Evolutionary conservation across 1,140 invertebrate species (phyloP), one percentile per base, ranked within the genome.

Genomic region (Zaprionus ghesquierei): DNA sequence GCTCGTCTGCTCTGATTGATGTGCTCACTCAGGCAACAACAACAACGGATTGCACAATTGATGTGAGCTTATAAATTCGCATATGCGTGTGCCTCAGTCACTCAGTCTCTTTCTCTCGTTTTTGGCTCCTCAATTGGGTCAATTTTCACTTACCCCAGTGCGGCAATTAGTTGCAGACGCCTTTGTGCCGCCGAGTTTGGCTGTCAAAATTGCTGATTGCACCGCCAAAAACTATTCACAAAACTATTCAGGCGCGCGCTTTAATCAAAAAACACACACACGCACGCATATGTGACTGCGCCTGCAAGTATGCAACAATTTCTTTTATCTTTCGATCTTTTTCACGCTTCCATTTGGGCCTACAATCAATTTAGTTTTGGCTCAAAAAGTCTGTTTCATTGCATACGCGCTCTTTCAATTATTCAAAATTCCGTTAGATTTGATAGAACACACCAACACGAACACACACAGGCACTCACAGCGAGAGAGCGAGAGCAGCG

Each of bases 351-450:
- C 25, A 35, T 79, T 70, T 58, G 53, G 46, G 50, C 5, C 22
- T 49, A 3, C 15, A 18, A 58, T 29, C 27, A 75, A 64, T 75
- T 68, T 46, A 55, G 56, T 75, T 75, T 61, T 31, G 5, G 9
- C 15, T 49, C 23, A n/a, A 50, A 63, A 63, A 46, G 44, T 53
- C 58, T 18, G 18, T 44, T 15, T 2, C 6, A 44, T 79, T 75
- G 65, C 15, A 18, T 18, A 73, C 77, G 68, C 81, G 61, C 64
- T 76, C 63, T 71, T 75, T 15, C 69, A 75, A 74, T 79, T 79
- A 79, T 89, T 87, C 69, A 76, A 85, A 86, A 81, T 75, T 53
- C 81, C 81, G 81, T 86, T 84, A 85, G 63, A 56, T 55, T 41
- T 44, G 8, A 44, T 0, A 38, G 5, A 8, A 4, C 18, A 46